Conservation (phyloP, 2,888 invertebrate species). For the Tetrapedia diversipes region DNA sequence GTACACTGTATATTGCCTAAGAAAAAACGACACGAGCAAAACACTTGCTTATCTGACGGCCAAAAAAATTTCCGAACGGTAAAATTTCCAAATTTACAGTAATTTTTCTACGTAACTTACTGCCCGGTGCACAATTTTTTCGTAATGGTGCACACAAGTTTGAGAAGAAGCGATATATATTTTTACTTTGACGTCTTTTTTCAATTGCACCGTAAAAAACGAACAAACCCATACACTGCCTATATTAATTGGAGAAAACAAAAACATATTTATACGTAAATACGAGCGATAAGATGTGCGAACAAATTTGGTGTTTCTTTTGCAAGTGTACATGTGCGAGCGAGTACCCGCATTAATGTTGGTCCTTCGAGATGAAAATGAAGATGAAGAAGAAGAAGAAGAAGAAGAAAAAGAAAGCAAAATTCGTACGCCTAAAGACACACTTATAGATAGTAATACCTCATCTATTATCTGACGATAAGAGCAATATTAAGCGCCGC, state of each 20-base stretch:
- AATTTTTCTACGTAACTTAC: constrained; percentile 44
- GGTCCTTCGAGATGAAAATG: constrained; percentile 11
- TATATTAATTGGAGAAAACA: constrained; percentile 30
- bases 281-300: not conserved
- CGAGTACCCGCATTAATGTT: constrained; percentile 32
- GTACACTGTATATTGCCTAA: constrained; percentile 28
- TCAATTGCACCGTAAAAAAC: not conserved
- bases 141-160: constrained; percentile 10
- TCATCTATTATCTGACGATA: constrained; percentile 52
- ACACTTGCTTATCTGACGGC: not conserved
- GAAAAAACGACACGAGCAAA: constrained; percentile 1
- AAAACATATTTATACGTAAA: not conserved
- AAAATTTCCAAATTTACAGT: constrained; percentile 18
- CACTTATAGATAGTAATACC: constrained; percentile 41
- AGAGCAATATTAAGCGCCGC: constrained; percentile 63
- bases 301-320: constrained; percentile 22
- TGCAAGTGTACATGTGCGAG: constrained; percentile 28
- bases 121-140: constrained; percentile 43
- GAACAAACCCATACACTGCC: constrained; percentile 30
- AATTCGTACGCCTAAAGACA: constrained; percentile 40
- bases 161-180: not conserved
- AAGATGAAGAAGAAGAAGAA: too few relatives aligned
- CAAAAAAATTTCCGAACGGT: not conserved
- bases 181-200: not conserved
- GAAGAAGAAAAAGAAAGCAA: not conserved